Evolutionary conservation across 2,113 vertebrate species (phyloP).

Genomic region (cattle (Bos taurus)): ARS-UCD2.0 NC_037333.1:90399001-90399500

Average conservation of each 20-base stretch:
- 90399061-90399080: background rate
- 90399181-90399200: background rate
- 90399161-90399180: background rate
- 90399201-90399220: background rate
- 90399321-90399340: background rate
- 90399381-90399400: background rate
- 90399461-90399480: background rate
- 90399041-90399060: background rate
- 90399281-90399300: background rate
- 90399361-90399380: background rate
- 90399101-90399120: background rate
- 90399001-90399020: background rate
- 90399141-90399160: background rate
- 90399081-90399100: background rate
- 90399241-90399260: background rate
- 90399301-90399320: background rate
- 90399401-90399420: background rate
- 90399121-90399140: background rate
- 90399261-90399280: background rate
- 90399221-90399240: background rate
- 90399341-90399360: background rate
- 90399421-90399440: background rate
- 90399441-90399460: background rate
- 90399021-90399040: background rate
- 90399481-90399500: background rate